These are phyloP conservation scores for Saccostrea glomerata DNA, from an alignment of 1,140 invertebrate genomes.

Conservation along the genomic window DNA sequence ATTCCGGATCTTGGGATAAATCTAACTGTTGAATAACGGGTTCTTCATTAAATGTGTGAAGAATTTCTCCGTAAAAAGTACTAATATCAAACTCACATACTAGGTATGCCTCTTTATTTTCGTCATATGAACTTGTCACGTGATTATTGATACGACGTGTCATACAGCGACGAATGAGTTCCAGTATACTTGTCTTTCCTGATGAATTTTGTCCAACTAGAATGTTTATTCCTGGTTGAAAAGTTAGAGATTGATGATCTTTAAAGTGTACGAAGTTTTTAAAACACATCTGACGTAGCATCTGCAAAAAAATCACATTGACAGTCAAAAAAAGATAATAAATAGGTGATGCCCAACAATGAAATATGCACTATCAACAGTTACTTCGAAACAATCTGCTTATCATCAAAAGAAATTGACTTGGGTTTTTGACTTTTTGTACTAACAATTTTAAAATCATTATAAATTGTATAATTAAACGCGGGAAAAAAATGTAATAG, in stretches of 20 bases:
- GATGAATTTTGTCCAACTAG: slow-evolving; percentile 46
- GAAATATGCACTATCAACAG: too few relatives aligned
- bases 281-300: slow-evolving; percentile 10
- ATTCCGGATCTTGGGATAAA: background rate
- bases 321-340: too few relatives aligned
- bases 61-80: background rate
- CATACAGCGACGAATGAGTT: slow-evolving; percentile 43
- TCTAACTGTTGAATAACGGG: background rate
- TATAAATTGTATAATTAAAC: too few relatives aligned
- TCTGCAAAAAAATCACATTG: background rate
- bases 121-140: background rate
- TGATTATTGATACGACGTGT: slow-evolving; percentile 9
- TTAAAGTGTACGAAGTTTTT: slow-evolving; percentile 41
- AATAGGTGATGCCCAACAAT: too few relatives aligned
- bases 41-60: background rate
- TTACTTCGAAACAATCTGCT: too few relatives aligned
- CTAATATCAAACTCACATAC: slow-evolving; percentile 34
- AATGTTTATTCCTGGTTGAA: slow-evolving; percentile 41
- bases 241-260: slow-evolving; percentile 32
- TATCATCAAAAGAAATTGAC: too few relatives aligned
- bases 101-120: background rate
- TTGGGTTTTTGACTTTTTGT: too few relatives aligned
- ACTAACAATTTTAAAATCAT: too few relatives aligned
- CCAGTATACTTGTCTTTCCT: slow-evolving; percentile 45
- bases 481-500: too few relatives aligned